Evolutionary conservation across 2,113 vertebrate genomes (phyloP).

Genomic region (Elachura formosa): DNA sequence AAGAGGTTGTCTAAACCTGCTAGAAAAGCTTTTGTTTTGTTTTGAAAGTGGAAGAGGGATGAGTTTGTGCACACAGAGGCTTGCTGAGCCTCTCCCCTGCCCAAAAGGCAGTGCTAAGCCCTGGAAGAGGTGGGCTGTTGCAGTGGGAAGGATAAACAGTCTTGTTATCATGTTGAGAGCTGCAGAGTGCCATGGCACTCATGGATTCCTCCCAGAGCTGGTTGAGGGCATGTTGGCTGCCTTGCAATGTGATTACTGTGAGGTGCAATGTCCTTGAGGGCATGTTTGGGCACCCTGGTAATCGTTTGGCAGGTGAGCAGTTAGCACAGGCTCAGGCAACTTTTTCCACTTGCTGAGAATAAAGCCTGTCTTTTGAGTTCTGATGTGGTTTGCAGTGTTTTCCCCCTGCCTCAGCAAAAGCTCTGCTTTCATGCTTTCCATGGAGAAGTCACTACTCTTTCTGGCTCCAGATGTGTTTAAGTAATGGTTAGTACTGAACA

Average conservation of each 20-base stretch:
- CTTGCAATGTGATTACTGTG: not conserved
- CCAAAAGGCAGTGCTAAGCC: accelerated
- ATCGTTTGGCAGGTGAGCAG: not conserved
- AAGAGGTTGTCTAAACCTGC: not conserved
- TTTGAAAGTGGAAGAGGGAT: not conserved
- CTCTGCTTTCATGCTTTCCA: conserved; percentile 11
- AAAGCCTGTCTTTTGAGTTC: not conserved
- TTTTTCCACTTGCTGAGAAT: not conserved
- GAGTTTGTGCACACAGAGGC: not conserved
- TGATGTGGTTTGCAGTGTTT: conserved; percentile 27
- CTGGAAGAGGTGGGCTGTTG: not conserved
- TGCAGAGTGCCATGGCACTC: not conserved
- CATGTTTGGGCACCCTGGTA: conserved; percentile 1
- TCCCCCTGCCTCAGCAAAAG: conserved; percentile 8
- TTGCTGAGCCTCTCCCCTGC: not conserved
- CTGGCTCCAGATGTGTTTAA: not conserved
- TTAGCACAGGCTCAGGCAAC: conserved; percentile 25
- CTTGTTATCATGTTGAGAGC: not conserved
- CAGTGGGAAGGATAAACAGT: not conserved
- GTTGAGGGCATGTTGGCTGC: not conserved
- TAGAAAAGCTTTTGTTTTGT: not conserved
- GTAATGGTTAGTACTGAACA: not conserved
- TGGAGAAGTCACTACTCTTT: not conserved
- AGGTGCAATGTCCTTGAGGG: conserved; percentile 19
- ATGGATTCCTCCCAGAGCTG: not conserved